These are phyloP conservation scores for Epinotia bilunana DNA, from an alignment of 2,888 invertebrate genomes.

Conservation along the genomic window DNA sequence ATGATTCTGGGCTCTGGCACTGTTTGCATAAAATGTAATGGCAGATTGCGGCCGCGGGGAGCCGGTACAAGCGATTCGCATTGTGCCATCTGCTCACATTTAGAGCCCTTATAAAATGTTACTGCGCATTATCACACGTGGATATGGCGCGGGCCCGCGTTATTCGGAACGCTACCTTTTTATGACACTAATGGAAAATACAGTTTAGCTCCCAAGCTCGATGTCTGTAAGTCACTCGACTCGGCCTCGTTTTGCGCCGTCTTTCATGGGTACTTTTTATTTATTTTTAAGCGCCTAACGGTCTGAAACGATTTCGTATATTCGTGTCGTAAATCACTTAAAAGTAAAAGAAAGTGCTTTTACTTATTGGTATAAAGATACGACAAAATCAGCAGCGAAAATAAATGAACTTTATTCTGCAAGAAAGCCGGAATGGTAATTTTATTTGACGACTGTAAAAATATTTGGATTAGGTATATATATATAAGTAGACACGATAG, in stretches of 20 bases:
- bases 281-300: slow-evolving; percentile 18
- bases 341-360: background rate
- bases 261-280: slow-evolving; percentile 26
- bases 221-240: slow-evolving; percentile 57
- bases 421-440: too few relatives aligned
- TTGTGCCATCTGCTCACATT: slow-evolving; percentile 82
- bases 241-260: background rate
- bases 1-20: slow-evolving; percentile 47
- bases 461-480: background rate
- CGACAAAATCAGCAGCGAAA: background rate
- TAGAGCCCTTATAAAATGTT: slow-evolving; percentile 83
- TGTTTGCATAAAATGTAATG: slow-evolving; percentile 77
- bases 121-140: slow-evolving; percentile 82
- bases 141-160: slow-evolving; percentile 71
- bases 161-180: slow-evolving; percentile 79
- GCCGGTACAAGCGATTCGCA: slow-evolving; percentile 75
- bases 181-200: slow-evolving; percentile 81
- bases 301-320: slow-evolving; percentile 7
- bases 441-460: background rate
- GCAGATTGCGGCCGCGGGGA: slow-evolving; percentile 78
- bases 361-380: background rate
- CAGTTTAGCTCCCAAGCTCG: slow-evolving; percentile 71
- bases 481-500: background rate
- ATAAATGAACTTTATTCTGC: too few relatives aligned
- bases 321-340: slow-evolving; percentile 1